A percentile compares a stretch with the other conserved stretches of the same genome.
Evolutionary conservation across 2,113 vertebrate species (phyloP).

Genomic region (Onychorhynchus coronatus): DNA sequence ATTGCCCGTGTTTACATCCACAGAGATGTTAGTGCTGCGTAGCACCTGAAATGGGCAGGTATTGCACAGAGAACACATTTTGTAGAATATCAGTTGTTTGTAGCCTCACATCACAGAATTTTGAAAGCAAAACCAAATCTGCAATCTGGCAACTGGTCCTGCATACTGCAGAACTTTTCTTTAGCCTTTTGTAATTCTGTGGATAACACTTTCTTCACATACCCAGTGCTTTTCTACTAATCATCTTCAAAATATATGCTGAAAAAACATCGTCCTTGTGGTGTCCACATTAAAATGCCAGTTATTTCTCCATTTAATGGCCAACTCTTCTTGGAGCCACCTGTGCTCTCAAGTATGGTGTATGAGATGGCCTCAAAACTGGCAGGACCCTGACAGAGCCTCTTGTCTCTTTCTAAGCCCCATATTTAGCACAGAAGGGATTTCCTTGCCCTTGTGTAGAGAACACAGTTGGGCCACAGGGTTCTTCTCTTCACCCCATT

Average conservation of each 20-base stretch:
- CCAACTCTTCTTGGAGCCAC: fast-evolving
- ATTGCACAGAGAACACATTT: fast-evolving
- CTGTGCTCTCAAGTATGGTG: neutral
- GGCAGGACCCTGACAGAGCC: neutral
- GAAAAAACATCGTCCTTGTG: neutral
- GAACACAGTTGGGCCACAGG: conserved; percentile 1
- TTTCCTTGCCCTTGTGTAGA: conserved; percentile 24
- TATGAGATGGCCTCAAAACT: neutral
- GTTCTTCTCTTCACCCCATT: neutral
- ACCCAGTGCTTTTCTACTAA: neutral
- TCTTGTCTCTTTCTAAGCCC: neutral
- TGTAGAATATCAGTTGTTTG: neutral
- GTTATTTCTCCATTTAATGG: neutral
- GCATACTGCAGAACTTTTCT: neutral
- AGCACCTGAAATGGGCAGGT: neutral
- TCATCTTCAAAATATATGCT: neutral
- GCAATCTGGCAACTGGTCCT: neutral
- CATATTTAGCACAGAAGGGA: conserved; percentile 46
- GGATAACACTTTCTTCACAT: neutral
- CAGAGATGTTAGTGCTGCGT: neutral
- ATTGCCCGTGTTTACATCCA: neutral
- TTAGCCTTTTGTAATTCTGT: neutral
- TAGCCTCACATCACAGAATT: neutral
- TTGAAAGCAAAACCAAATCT: neutral
- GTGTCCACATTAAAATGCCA: neutral